These are phyloP conservation scores for Cataglyphis cursor DNA, from an alignment of 2,888 invertebrate species.

Conservation along the genomic window DNA sequence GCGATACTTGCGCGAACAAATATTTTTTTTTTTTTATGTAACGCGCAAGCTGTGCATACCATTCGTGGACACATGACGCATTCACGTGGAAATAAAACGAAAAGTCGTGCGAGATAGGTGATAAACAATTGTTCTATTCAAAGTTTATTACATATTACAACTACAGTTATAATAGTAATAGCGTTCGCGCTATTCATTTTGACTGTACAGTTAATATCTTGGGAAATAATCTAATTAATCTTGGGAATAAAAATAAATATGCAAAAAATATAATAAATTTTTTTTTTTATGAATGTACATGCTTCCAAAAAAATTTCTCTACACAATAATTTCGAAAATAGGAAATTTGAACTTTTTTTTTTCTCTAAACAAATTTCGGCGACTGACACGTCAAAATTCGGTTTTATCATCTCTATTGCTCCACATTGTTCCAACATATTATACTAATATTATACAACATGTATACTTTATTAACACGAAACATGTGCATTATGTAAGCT, in stretches of 20 bases:
- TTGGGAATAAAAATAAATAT: constrained; percentile 1
- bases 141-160: not conserved
- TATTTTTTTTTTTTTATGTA: constrained; percentile 45
- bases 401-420: constrained; percentile 6
- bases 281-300: not conserved
- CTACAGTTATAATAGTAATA: not conserved
- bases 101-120: constrained; percentile 43
- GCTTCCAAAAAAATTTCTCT: not conserved
- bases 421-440: not conserved
- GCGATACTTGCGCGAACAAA: constrained; percentile 27
- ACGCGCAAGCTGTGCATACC: not conserved
- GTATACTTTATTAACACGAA: not conserved
- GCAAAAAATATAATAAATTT: not conserved
- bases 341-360: not conserved
- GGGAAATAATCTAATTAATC: not conserved
- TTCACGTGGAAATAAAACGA: constrained; percentile 15
- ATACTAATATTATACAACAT: not conserved
- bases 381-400: not conserved
- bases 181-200: not conserved
- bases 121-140: constrained; percentile 19
- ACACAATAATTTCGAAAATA: not conserved
- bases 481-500: constrained; percentile 26
- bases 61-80: not conserved
- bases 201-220: not conserved
- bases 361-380: not conserved